Percentiles rank a stretch among this genome's conserved stretches.
Evolutionary conservation across 2,113 vertebrate species (phyloP).

Genomic region (Herpetotheres cachinnans): DNA sequence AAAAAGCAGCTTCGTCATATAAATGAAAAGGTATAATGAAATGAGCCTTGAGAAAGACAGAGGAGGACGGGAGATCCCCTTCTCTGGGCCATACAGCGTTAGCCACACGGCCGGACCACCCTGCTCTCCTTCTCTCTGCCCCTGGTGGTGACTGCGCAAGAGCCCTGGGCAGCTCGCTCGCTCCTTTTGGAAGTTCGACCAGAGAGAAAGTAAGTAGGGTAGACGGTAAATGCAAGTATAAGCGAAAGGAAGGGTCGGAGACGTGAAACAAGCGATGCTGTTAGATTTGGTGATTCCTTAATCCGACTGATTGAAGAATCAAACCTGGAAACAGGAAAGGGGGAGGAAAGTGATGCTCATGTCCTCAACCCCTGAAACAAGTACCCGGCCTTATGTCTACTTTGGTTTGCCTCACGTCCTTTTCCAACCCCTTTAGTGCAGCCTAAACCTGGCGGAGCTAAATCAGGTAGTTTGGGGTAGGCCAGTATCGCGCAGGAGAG

Average conservation of each 20-base stretch:
- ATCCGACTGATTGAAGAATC: neutral
- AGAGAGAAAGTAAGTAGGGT: neutral
- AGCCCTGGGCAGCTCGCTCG: neutral
- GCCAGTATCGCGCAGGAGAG: neutral
- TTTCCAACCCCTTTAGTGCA: neutral
- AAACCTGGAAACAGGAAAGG: neutral
- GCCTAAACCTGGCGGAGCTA: neutral
- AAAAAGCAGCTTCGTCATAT: neutral
- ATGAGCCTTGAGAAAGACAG: neutral
- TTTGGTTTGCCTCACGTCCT: rapidly evolving
- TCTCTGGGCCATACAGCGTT: rapidly evolving
- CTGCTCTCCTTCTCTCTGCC: neutral
- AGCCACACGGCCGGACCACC: rapidly evolving
- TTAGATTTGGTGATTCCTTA: neutral
- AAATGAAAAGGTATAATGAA: neutral
- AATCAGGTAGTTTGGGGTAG: neutral
- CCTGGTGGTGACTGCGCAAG: neutral
- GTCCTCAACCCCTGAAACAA: neutral
- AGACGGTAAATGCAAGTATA: neutral
- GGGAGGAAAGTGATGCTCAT: neutral
- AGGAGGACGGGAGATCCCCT: neutral
- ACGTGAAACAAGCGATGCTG: neutral
- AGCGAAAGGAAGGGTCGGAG: neutral
- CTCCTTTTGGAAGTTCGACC: neutral
- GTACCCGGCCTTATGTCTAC: neutral